Evolutionary conservation across 2,888 invertebrate genomes (phyloP).

Genomic region (Agriopis aurantiaria): DNA sequence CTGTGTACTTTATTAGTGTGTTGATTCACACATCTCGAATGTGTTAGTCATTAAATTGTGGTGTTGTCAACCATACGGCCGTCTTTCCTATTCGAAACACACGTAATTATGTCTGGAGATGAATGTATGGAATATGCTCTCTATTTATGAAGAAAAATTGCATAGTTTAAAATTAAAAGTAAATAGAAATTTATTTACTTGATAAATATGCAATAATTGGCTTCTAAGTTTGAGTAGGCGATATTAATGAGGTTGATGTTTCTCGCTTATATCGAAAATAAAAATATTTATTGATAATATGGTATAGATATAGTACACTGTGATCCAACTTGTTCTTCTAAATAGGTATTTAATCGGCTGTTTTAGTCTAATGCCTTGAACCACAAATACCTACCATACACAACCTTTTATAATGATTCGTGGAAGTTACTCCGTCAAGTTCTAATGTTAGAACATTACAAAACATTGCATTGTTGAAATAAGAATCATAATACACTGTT

Average conservation of each 20-base stretch:
- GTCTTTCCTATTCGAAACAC: conserved; percentile 6
- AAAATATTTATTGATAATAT: conserved; percentile 37
- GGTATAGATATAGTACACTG: conserved; percentile 1
- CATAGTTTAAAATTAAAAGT: conserved; percentile 34
- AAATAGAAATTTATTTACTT: conserved; percentile 14
- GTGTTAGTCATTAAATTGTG: conserved; percentile 16
- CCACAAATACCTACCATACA: too few relatives aligned
- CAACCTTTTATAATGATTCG: too few relatives aligned
- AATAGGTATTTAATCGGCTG: neutral
- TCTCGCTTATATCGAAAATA: conserved; percentile 32
- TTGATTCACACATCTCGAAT: conserved; percentile 31
- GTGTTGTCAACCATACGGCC: conserved; percentile 10
- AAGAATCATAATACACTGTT: too few relatives aligned
- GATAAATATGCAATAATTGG: conserved; percentile 36
- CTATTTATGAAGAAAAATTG: conserved; percentile 36
- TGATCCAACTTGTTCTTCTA: conserved; percentile 6
- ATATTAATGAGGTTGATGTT: conserved; percentile 31
- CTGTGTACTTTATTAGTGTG: conserved; percentile 20
- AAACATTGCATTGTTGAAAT: too few relatives aligned
- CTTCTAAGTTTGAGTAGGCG: conserved; percentile 34
- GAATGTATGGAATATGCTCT: conserved; percentile 41
- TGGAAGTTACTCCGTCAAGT: too few relatives aligned
- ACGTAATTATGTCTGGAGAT: conserved; percentile 26
- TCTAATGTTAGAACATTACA: too few relatives aligned
- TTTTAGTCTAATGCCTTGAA: neutral